These are phyloP conservation scores for Contarinia nasturtii DNA, from an alignment of 1,140 invertebrate species.

Conservation along the genomic window DNA sequence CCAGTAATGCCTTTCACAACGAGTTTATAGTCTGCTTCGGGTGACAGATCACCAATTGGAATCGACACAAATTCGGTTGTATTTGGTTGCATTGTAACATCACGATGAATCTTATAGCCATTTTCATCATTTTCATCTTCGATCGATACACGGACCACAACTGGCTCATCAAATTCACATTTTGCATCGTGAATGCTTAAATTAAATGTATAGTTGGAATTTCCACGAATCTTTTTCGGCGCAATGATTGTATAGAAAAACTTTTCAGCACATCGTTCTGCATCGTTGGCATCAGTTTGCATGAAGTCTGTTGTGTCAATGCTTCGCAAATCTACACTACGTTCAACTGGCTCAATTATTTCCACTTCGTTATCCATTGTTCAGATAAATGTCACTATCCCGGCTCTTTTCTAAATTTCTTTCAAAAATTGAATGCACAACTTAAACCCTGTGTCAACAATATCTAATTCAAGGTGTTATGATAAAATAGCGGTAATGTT, in stretches of 20 bases:
- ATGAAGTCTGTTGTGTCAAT: too few relatives aligned
- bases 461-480: too few relatives aligned
- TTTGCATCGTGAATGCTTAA: constrained; percentile 40
- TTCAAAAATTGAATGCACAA: too few relatives aligned
- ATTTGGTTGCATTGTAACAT: constrained; percentile 43
- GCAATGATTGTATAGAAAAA: constrained; percentile 56
- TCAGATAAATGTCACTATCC: too few relatives aligned
- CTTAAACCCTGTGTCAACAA: too few relatives aligned
- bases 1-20: constrained; percentile 51
- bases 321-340: too few relatives aligned
- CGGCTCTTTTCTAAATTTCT: too few relatives aligned
- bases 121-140: constrained; percentile 44
- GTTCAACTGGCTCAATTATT: too few relatives aligned
- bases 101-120: constrained; percentile 27
- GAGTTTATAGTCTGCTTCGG: constrained; percentile 37
- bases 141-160: constrained; percentile 48
- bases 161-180: constrained; percentile 24
- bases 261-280: background rate
- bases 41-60: constrained; percentile 30
- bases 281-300: too few relatives aligned
- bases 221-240: constrained; percentile 56
- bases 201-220: constrained; percentile 63
- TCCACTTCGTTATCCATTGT: too few relatives aligned
- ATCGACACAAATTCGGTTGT: constrained; percentile 46
- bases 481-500: too few relatives aligned